These are phyloP conservation scores for Lindbergichthys nudifrons DNA, from an alignment of 2,797 vertebrate genomes.

Conservation along the genomic window DNA sequence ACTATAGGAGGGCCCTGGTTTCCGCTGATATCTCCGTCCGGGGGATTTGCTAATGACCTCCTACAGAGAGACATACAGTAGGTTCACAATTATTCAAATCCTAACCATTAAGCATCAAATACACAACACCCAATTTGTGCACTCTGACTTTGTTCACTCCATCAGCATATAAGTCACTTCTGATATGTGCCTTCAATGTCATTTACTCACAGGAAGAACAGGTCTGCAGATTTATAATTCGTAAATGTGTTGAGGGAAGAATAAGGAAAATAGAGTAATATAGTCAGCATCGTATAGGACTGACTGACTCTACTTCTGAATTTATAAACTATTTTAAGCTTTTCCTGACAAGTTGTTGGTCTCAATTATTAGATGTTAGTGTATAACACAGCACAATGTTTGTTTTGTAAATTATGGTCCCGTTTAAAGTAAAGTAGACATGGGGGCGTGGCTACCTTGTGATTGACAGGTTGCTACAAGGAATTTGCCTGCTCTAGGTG, in stretches of 20 bases:
- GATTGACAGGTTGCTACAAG: too few relatives aligned
- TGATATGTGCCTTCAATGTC: background rate
- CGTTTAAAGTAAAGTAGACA: too few relatives aligned
- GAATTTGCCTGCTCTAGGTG: too few relatives aligned
- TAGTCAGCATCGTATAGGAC: too few relatives aligned
- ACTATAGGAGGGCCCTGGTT: slow-evolving; percentile 7
- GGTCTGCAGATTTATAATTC: too few relatives aligned
- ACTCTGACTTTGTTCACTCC: background rate
- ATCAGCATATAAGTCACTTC: background rate
- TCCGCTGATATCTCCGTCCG: slow-evolving; percentile 28
- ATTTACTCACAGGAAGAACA: background rate
- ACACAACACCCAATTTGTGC: background rate
- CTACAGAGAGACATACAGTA: slow-evolving; percentile 32
- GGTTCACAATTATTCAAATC: slow-evolving; percentile 9
- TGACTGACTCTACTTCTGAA: too few relatives aligned
- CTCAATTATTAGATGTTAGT: too few relatives aligned
- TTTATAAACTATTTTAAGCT: too few relatives aligned
- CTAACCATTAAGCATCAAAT: slow-evolving; percentile 3
- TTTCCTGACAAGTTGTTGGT: too few relatives aligned
- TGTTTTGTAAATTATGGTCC: too few relatives aligned
- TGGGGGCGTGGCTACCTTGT: too few relatives aligned
- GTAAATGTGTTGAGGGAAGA: background rate
- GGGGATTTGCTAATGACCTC: slow-evolving; percentile 44
- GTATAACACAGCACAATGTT: too few relatives aligned
- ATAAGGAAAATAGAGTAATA: background rate